Evolutionary conservation across 2,113 vertebrate species (phyloP).

Genomic region (Psammodynastes pulverulentus): DNA sequence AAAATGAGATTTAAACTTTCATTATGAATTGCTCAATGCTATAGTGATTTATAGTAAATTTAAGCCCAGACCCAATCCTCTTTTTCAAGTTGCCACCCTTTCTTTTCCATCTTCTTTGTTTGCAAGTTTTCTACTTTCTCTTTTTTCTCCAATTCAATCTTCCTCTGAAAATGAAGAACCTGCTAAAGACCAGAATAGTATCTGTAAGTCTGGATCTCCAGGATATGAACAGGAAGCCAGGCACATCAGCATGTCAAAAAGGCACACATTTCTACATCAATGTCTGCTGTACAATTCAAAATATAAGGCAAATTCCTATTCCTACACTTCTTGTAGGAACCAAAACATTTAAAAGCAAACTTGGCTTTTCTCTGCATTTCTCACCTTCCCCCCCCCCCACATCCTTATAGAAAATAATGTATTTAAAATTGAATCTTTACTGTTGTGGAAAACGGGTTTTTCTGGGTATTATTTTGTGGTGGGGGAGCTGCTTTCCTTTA

Average conservation of each 20-base stretch:
- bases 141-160: neutral
- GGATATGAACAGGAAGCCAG: neutral
- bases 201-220: neutral
- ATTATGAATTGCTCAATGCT: neutral
- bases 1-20: neutral
- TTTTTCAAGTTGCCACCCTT: neutral
- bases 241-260: neutral
- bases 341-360: neutral
- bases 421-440: neutral
- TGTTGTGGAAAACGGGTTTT: neutral
- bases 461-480: neutral
- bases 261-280: neutral
- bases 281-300: neutral
- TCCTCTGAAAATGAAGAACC: neutral
- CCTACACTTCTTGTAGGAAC: neutral
- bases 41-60: neutral
- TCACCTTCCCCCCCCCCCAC: accelerated
- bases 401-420: neutral
- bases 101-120: neutral
- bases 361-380: neutral
- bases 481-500: neutral
- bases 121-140: neutral
- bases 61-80: neutral
- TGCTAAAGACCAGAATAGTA: neutral
- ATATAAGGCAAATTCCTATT: neutral